Percentiles rank a stretch among this genome's conserved stretches.
Evolutionary conservation across 2,113 vertebrate genomes (phyloP).

Genomic region (Seriola aureovittata): DNA sequence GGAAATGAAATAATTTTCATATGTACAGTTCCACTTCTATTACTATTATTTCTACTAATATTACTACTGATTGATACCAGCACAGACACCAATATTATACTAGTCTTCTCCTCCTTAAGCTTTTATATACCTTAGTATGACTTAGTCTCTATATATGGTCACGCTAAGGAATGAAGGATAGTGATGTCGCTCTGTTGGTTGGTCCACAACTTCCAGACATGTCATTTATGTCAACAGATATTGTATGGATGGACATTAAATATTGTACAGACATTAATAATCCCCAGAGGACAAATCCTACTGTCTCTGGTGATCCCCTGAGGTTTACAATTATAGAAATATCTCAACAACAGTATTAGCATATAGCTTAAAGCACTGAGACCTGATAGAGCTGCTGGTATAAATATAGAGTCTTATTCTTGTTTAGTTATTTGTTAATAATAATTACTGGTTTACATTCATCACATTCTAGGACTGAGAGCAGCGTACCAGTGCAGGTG

Average conservation of each 20-base stretch:
- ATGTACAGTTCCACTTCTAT: not conserved
- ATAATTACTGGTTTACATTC: not conserved
- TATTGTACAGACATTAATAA: too few species aligned
- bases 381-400: not conserved
- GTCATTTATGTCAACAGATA: not conserved
- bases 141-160: not conserved
- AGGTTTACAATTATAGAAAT: too few species aligned
- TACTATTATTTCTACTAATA: not conserved
- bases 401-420: not conserved
- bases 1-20: not conserved
- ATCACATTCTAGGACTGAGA: not conserved
- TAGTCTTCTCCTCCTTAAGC: not conserved
- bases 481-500: constrained; percentile 87
- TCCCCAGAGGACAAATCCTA: too few species aligned
- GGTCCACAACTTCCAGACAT: too few species aligned
- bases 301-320: too few species aligned
- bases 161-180: not conserved
- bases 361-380: too few species aligned
- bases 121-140: not conserved
- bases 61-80: not conserved
- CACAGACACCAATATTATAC: not conserved
- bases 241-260: not conserved
- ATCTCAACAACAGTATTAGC: too few species aligned
- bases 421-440: not conserved
- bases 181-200: not conserved